A percentile compares a stretch with the other conserved stretches of the same genome.
These are phyloP conservation scores for Prochilodus magdalenae DNA, from an alignment of 2,113 vertebrate species.

Conservation along the genomic window DNA sequence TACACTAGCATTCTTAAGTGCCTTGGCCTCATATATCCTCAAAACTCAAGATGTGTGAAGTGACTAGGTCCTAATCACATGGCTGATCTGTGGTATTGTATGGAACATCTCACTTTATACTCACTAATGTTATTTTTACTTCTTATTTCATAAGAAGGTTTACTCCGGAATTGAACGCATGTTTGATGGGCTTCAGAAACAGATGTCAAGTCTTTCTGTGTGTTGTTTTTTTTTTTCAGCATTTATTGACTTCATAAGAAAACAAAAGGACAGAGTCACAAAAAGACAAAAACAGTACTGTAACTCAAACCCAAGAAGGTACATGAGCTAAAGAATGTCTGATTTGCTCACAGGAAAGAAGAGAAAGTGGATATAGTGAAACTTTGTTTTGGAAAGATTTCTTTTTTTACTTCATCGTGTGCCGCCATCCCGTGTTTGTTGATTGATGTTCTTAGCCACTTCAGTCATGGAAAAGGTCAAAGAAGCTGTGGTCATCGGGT, in stretches of 20 bases:
- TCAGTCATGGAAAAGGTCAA: conserved; percentile 58
- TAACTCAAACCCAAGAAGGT: conserved; percentile 1
- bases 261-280: conserved; percentile 30
- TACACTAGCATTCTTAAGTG: too few relatives aligned
- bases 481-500: conserved; percentile 52
- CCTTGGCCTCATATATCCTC: too few relatives aligned
- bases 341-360: conserved; percentile 24
- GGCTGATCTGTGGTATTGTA: too few relatives aligned
- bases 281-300: conserved; percentile 24
- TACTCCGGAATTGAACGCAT: neutral
- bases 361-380: conserved; percentile 34
- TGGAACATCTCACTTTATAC: too few relatives aligned
- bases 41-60: too few relatives aligned
- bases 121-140: neutral
- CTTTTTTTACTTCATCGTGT: conserved; percentile 1
- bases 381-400: conserved; percentile 17
- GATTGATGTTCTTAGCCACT: neutral
- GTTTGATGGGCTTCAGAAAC: neutral
- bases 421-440: conserved; percentile 17
- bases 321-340: conserved; percentile 4
- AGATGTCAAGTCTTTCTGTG: conserved; percentile 10
- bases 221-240: conserved; percentile 36
- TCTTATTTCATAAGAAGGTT: neutral
- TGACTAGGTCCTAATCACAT: too few relatives aligned
- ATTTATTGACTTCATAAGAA: conserved; percentile 53